These are phyloP conservation scores for Oreochromis aureus DNA, from an alignment of 2,113 vertebrate species.

Conservation along the genomic window DNA sequence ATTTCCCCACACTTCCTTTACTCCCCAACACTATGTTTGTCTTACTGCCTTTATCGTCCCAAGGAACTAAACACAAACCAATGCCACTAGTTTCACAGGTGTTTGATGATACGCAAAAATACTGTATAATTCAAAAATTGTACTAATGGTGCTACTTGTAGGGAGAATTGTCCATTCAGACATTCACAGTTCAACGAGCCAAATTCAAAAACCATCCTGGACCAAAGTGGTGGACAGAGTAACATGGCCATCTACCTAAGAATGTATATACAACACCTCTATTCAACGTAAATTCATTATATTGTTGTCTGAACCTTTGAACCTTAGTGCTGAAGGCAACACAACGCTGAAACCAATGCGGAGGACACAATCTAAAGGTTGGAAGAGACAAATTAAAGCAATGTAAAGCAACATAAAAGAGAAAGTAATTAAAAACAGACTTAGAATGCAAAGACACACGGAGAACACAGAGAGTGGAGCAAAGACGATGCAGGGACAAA, in stretches of 20 bases:
- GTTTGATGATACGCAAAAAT: neutral
- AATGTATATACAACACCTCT: neutral
- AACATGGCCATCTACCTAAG: neutral
- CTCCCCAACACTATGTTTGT: neutral
- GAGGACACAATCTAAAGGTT: neutral
- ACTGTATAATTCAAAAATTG: neutral
- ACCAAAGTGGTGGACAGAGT: neutral
- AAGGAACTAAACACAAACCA: neutral
- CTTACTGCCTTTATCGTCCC: neutral
- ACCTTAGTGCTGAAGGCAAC: neutral
- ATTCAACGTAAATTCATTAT: neutral
- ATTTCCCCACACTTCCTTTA: neutral
- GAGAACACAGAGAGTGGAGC: neutral
- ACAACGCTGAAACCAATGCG: rapidly evolving
- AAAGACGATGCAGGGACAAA: neutral
- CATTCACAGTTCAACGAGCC: neutral
- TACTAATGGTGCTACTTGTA: neutral
- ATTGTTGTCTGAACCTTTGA: neutral
- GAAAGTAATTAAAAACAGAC: neutral
- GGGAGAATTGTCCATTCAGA: neutral
- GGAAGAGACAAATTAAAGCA: neutral
- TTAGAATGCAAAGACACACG: neutral
- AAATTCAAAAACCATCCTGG: neutral
- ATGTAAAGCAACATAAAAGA: neutral
- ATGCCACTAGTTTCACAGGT: neutral